phyloP scores from a whole-genome alignment of 2,113 vertebrate species.

The Calidris pygmaea region DNA sequence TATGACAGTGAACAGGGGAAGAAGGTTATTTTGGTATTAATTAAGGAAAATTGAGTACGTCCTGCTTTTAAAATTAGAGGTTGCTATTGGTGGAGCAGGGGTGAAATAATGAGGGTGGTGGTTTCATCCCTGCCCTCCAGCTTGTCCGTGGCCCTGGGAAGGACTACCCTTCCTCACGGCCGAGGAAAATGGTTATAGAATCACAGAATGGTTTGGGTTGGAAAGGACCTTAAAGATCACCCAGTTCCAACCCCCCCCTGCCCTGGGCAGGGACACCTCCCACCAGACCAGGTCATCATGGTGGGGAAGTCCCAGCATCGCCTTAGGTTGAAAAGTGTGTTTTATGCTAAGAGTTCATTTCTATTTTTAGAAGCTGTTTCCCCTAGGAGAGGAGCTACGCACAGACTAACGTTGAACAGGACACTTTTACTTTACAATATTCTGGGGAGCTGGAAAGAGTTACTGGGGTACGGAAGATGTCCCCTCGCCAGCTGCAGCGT shows the following conservation, averaged over 20 bases:
- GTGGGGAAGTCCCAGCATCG: neutral
- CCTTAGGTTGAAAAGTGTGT: fast-evolving
- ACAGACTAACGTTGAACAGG: too few relatives aligned
- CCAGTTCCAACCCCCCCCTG: too few relatives aligned
- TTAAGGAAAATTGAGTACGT: neutral
- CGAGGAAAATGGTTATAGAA: too few relatives aligned
- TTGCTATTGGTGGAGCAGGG: neutral
- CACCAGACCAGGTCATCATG: too few relatives aligned
- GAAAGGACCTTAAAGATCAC: too few relatives aligned
- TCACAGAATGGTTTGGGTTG: too few relatives aligned
- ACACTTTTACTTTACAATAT: neutral
- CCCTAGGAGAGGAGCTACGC: neutral
- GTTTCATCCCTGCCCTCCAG: neutral
- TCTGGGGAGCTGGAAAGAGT: neutral
- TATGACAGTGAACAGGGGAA: neutral
- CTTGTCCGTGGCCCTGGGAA: fast-evolving
- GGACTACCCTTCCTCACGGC: neutral
- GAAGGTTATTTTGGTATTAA: neutral
- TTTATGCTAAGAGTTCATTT: neutral
- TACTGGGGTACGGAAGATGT: neutral
- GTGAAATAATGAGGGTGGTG: neutral
- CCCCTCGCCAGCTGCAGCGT: neutral
- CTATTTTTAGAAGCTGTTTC: neutral
- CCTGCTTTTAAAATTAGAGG: neutral
- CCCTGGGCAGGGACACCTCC: too few relatives aligned